Conservation (phyloP, 2,888 invertebrate genomes). For the Machimus rusticus region DNA sequence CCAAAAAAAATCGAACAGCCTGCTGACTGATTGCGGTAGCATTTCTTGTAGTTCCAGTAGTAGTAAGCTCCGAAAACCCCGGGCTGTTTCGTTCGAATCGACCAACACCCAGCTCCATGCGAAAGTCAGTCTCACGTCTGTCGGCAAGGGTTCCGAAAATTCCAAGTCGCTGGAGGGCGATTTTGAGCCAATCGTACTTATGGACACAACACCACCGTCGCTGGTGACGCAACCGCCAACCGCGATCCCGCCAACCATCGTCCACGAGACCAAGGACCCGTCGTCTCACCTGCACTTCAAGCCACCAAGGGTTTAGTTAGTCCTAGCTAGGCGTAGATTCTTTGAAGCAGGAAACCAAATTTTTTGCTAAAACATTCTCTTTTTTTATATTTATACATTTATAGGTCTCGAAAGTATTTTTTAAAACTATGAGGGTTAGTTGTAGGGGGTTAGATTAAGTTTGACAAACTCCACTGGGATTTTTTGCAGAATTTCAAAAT, state of each 20-base stretch:
- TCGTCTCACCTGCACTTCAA: constrained; percentile 51
- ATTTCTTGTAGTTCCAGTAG: constrained; percentile 10
- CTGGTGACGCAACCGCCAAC: constrained; percentile 42
- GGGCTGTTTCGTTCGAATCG: constrained; percentile 50
- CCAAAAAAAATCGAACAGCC: constrained; percentile 46
- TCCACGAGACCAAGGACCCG: constrained; percentile 11
- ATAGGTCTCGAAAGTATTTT: background rate
- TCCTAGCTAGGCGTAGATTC: background rate
- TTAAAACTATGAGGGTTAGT: background rate
- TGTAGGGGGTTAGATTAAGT: background rate
- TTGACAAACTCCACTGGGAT: background rate
- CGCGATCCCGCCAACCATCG: background rate
- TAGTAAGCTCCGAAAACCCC: constrained; percentile 46
- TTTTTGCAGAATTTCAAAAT: background rate
- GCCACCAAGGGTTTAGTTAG: constrained; percentile 50
- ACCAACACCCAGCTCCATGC: constrained; percentile 28
- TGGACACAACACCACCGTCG: constrained; percentile 37
- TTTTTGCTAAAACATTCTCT: background rate
- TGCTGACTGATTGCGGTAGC: constrained; percentile 43
- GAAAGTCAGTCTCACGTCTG: constrained; percentile 11
- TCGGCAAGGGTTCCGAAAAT: background rate
- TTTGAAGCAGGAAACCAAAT: background rate
- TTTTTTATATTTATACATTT: constrained; percentile 17
- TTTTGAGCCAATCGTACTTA: constrained; percentile 40
- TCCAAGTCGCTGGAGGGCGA: constrained; percentile 32